These are phyloP conservation scores for Semaprochilodus insignis DNA, from an alignment of 2,797 vertebrate genomes.

Conservation along the genomic window DNA sequence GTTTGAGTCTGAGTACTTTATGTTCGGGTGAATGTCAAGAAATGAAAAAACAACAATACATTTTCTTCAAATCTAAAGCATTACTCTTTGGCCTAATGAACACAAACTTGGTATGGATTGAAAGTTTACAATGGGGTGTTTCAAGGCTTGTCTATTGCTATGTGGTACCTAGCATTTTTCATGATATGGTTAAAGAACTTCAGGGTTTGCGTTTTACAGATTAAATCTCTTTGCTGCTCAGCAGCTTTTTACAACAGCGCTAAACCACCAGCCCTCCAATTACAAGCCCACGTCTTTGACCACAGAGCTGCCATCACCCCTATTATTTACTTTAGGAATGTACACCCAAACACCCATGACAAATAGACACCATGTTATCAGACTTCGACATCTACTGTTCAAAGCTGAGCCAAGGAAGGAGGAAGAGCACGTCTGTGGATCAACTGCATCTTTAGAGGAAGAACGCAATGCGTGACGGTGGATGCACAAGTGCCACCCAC, in stretches of 20 bases:
- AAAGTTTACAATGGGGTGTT: background rate
- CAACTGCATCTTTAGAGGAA: conserved; percentile 5
- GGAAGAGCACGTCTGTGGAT: background rate
- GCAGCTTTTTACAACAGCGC: background rate
- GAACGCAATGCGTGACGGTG: background rate
- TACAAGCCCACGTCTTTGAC: background rate
- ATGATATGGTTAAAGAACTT: background rate
- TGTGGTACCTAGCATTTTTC: background rate
- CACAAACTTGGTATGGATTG: background rate
- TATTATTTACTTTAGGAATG: background rate
- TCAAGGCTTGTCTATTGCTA: background rate
- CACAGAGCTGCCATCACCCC: background rate
- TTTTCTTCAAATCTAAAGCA: background rate
- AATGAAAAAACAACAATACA: too few species aligned
- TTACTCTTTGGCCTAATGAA: background rate
- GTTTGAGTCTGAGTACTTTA: too few species aligned
- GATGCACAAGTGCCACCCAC: background rate
- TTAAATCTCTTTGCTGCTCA: background rate
- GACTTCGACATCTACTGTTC: conserved; percentile 3
- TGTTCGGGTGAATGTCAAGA: too few species aligned
- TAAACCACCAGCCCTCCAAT: background rate
- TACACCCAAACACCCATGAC: background rate
- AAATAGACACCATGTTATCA: conserved; percentile 6
- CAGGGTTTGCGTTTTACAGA: too few species aligned
- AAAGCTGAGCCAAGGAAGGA: conserved; percentile 6